Percentiles rank a stretch among this genome's conserved stretches.
Conservation (phyloP, 2,113 vertebrate genomes). For the Boulengeromyrus knoepffleri region DNA sequence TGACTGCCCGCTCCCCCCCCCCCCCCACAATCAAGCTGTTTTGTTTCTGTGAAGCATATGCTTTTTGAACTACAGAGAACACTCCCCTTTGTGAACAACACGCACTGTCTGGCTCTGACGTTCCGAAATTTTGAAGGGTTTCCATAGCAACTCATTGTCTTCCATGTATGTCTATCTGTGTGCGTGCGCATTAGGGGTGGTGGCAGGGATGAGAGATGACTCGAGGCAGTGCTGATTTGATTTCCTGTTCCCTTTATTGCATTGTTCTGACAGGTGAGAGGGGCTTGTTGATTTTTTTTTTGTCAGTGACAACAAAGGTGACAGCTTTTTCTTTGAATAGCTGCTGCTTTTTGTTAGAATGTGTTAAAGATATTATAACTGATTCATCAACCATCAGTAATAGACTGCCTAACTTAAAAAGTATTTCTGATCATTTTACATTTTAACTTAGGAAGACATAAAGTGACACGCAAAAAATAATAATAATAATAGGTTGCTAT, state of each 20-base stretch:
- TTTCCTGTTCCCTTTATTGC: conserved; percentile 34
- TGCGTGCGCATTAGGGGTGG: conserved; percentile 19
- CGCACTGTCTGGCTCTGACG: conserved; percentile 19
- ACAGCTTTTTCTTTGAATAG: conserved; percentile 30
- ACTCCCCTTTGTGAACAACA: not conserved
- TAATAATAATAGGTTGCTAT: not conserved
- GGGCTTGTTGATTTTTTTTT: conserved; percentile 12
- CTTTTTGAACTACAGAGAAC: not conserved
- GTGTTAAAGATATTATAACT: not conserved
- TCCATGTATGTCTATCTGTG: conserved; percentile 25
- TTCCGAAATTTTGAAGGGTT: conserved; percentile 36
- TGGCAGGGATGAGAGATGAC: conserved; percentile 31
- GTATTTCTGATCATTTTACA: not conserved
- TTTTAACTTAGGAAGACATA: not conserved
- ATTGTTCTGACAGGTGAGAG: conserved; percentile 22
- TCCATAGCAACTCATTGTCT: conserved; percentile 41
- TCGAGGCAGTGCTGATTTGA: conserved; percentile 39
- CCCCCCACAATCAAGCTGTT: not conserved
- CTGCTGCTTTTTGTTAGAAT: conserved; percentile 35
- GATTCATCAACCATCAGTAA: conserved; percentile 8
- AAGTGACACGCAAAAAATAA: not conserved
- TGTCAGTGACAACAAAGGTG: conserved; percentile 17
- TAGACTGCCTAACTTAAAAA: not conserved
- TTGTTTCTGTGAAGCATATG: not conserved
- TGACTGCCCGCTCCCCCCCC: not conserved